Conservation (phyloP, 2,888 invertebrate genomes). For the Rutpela maculata region DNA sequence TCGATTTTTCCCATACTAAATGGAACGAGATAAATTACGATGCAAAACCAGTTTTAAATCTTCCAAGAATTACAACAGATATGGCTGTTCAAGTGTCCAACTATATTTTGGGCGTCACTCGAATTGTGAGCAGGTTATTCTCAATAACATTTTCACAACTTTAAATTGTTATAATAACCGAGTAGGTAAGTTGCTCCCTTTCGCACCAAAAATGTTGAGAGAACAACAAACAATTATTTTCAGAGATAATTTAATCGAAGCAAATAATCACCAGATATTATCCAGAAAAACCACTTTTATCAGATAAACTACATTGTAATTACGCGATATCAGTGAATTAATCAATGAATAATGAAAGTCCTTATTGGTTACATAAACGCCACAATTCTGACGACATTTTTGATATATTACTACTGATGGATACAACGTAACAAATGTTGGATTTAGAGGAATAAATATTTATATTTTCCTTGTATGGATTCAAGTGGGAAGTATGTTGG, state of each 20-base stretch:
- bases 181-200: neutral
- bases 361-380: neutral
- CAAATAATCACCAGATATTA: neutral
- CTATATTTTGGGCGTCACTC: too few relatives aligned
- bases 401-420: neutral
- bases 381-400: slow-evolving; percentile 6
- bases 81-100: too few relatives aligned
- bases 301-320: slow-evolving; percentile 12
- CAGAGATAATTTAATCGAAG: neutral
- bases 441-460: slow-evolving; percentile 7
- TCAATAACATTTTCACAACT: too few relatives aligned
- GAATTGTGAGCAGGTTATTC: too few relatives aligned
- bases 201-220: neutral
- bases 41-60: too few relatives aligned
- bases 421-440: neutral
- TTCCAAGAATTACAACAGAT: too few relatives aligned
- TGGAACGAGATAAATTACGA: too few relatives aligned
- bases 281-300: neutral
- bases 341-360: slow-evolving; percentile 23
- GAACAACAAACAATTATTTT: neutral
- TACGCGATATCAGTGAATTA: neutral
- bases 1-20: too few relatives aligned
- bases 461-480: neutral
- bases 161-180: too few relatives aligned
- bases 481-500: neutral